Evolutionary conservation across 2,797 vertebrate species (phyloP), one percentile per base, ranked within the genome.

Genomic region (Cossypha dichroa): DNA sequence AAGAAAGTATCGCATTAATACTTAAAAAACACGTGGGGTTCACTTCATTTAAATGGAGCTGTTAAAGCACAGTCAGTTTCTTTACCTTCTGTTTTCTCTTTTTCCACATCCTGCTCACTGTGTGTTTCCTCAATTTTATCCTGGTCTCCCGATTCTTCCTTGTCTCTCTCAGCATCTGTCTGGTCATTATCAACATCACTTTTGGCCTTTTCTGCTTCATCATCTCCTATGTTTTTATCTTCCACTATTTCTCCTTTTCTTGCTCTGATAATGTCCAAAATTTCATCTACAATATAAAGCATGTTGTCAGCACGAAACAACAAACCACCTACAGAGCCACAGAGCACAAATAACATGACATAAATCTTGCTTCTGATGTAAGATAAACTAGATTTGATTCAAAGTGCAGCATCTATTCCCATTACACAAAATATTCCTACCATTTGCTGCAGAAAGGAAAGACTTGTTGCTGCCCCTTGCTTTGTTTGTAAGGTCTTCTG

Each of bases 401-500:
- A 4, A 60, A 93, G 68, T 29, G 55, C n/a, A 83, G 33, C 36
- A 84, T 18, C 52, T 85, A 21, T 13, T 84, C 40, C 55, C 36
- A 52, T 28, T 48, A 90, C 51, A 75, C 29, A 48, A 72, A 91
- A 51, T 8, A 70, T 22, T 59, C 96, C 98, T 97, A 99, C 99
- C 99, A 38, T 99, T 99, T 89, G 98, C 99, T 68, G 98, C 98
- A 19, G 98, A 98, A 90, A 99, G 98, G 96, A 98, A 99, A 95
- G 99, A 99, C 93, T 98, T 99, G 98, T 99, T 99, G 98, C 91
- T 99, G 95, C 99, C 99, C 21, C 99, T 98, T 73, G 99, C 99
- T 97, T 99, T 99, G 96, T 99, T 99, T 77, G 99, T 99, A 55
- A 99, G 98, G 90, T 99, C 99, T 90, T 99, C 99, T 0, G 98